These are phyloP conservation scores for Crotalus helleri DNA, from an alignment of 2,113 vertebrate species.

Conservation along the genomic window DNA sequence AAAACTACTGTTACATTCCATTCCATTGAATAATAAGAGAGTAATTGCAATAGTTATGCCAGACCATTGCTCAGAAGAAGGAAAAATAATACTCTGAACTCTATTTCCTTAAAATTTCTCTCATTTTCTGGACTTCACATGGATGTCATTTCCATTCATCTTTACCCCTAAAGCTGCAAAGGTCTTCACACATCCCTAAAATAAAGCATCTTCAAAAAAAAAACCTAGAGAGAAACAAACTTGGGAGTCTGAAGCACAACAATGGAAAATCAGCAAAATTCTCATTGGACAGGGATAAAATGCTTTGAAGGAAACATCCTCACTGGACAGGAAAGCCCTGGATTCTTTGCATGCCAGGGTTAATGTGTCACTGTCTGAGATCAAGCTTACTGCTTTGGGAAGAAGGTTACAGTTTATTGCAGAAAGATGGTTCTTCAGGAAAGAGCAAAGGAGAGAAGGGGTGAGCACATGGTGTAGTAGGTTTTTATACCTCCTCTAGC, in stretches of 20 bases:
- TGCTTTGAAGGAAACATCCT: slow-evolving; percentile 46
- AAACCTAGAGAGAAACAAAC: not conserved
- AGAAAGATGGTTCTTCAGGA: no score
- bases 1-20: not conserved
- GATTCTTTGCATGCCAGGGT: slow-evolving; percentile 61
- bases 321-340: slow-evolving; percentile 49
- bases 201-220: not conserved
- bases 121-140: not conserved
- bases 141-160: not conserved
- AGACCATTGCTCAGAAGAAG: not conserved
- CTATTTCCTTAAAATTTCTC: not conserved
- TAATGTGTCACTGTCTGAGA: slow-evolving; percentile 61
- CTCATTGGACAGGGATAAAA: slow-evolving; percentile 35
- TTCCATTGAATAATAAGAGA: not conserved
- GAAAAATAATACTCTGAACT: not conserved
- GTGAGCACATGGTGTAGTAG: no score
- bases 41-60: not conserved
- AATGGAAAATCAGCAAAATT: slow-evolving; percentile 1
- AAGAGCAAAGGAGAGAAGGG: no score
- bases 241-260: not conserved
- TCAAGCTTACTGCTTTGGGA: slow-evolving; percentile 26
- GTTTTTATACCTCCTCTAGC: no score
- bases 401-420: no score
- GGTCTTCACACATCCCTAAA: not conserved
- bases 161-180: not conserved